These are phyloP conservation scores for Tanytarsus gracilentus DNA, from an alignment of 2,888 invertebrate genomes.

Conservation along the genomic window DNA sequence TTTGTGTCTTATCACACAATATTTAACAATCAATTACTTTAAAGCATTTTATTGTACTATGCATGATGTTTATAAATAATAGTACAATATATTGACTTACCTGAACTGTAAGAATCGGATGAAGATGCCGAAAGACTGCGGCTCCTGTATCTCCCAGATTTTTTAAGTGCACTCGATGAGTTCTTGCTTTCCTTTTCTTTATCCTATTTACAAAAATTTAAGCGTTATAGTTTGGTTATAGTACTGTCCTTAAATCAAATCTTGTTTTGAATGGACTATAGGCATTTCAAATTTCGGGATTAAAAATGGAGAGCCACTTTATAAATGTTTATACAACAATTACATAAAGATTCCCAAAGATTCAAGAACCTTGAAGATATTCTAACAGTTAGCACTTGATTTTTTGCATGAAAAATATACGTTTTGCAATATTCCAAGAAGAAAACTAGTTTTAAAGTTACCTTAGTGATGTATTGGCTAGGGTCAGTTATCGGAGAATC, in stretches of 20 bases:
- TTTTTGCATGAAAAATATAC: no score
- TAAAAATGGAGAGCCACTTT: no score
- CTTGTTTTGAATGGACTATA: not conserved
- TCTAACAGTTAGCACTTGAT: not conserved
- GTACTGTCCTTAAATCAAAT: not conserved
- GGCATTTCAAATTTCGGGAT: no score
- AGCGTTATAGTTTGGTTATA: not conserved
- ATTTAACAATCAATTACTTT: not conserved
- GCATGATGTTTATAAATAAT: not conserved
- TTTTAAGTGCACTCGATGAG: constrained; percentile 56
- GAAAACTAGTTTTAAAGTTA: not conserved
- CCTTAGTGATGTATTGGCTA: constrained; percentile 45
- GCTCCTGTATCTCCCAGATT: constrained; percentile 78
- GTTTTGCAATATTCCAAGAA: no score
- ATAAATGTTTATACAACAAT: no score
- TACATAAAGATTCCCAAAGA: no score
- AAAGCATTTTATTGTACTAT: not conserved
- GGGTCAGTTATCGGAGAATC: constrained; percentile 72
- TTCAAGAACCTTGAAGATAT: not conserved
- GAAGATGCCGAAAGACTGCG: constrained; percentile 89
- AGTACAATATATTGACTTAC: constrained; percentile 43
- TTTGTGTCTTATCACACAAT: no score
- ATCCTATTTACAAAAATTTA: not conserved
- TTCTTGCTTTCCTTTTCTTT: constrained; percentile 32
- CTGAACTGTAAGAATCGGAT: constrained; percentile 90